These are phyloP conservation scores for Thereuonema tuberculata DNA, from an alignment of 1,140 invertebrate genomes.

Conservation along the genomic window DNA sequence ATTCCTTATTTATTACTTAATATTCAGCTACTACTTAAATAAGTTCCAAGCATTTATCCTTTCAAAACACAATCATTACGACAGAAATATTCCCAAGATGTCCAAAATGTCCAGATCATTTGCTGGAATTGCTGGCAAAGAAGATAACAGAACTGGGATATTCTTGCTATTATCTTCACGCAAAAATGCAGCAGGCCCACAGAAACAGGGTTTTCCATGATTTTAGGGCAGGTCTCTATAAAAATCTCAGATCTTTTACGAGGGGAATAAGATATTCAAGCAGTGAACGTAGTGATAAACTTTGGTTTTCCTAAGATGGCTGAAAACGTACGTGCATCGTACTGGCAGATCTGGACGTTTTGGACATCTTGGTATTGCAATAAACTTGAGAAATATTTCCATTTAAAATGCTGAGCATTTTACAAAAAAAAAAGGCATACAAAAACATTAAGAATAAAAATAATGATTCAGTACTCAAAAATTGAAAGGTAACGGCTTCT, in stretches of 20 bases:
- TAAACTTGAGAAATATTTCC: no score
- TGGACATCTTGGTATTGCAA: slow-evolving; percentile 96
- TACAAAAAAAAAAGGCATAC: no score
- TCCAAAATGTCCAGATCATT: no score
- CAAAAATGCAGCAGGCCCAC: slow-evolving; percentile 96
- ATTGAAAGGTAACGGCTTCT: no score
- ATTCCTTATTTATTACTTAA: no score
- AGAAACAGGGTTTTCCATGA: slow-evolving; percentile 99
- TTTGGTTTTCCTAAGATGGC: slow-evolving; percentile 99
- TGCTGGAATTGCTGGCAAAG: slow-evolving; percentile 95
- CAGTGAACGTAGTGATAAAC: slow-evolving; percentile 99
- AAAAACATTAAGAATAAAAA: no score
- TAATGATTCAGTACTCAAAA: no score
- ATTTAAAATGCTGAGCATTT: no score
- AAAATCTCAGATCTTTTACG: slow-evolving; percentile 96
- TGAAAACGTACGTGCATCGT: slow-evolving; percentile 99
- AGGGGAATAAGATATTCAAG: slow-evolving; percentile 98
- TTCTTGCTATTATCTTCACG: slow-evolving; percentile 99
- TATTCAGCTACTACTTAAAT: no score
- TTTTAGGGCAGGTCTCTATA: slow-evolving; percentile 89
- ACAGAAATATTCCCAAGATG: no score
- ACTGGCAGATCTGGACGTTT: slow-evolving; percentile 98
- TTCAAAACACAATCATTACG: no score
- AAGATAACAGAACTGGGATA: slow-evolving; percentile 99
- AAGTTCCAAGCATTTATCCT: no score